Evolutionary conservation across 2,888 invertebrate genomes (phyloP), one percentile per base, ranked within the genome.

Genomic region (Epistrophe grossulariae): DNA sequence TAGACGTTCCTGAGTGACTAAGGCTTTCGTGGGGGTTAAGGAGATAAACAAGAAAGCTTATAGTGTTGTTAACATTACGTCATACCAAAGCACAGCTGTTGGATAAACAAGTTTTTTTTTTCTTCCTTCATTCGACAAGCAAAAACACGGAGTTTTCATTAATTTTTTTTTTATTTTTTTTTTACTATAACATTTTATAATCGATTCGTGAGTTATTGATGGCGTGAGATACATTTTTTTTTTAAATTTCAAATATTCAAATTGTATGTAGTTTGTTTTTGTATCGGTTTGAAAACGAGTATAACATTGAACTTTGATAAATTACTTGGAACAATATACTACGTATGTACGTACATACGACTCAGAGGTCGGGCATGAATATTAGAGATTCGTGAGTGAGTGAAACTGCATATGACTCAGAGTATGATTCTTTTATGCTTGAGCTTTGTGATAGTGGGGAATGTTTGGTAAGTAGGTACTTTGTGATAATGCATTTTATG

Each of bases 31-130:
- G 11, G 11, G 73, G 4, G 24, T 24, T 24, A 24, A 24, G 24
- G 28, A 43, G 28, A 4, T n/a, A 48, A 28, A 31, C 15, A 43
- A 17, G 35, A 48, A 6, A 19, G 13, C 19, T 38, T 70, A 38
- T 52, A 24, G 70, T 40, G 38, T 70, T 87, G 87, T 79, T 87
- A 77, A 87, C 74, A 79, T 87, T 87, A 79, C 79, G 87, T 87
- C 87, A 87, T 87, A 9, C 45, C 45, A 8, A 28, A 40, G 52
- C 83, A 64, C 82, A 87, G 87, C 87, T 87, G 87, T 87, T 79
- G 79, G 72, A 79, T 79, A 83, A 87, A 87, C 87, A 83, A 72
- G 82, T 79, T 43, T 73, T 73, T 50, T 73, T 72, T 72, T 57
- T 66, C 19, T 79, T 68, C 17, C n/a, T 35, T 66, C 66, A 45